Evolutionary conservation across 2,888 invertebrate genomes (phyloP), one percentile per base, ranked within the genome.

Genomic region (Hypomecis atomaria): DNA sequence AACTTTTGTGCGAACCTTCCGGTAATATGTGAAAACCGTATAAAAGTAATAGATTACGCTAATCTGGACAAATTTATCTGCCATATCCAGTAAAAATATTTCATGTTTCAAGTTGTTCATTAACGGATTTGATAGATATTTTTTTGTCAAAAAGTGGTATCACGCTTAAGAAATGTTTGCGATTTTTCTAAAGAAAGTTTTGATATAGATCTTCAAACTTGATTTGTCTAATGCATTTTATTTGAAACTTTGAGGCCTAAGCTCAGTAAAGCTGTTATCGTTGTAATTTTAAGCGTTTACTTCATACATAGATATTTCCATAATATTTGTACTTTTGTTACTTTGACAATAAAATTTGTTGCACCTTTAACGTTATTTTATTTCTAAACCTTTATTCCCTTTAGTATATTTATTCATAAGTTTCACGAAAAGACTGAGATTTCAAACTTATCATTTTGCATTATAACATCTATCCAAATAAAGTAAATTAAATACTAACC

Each of bases 321-420:
- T 72, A 77, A 77, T 72, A 84, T 89, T 89, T 90, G 79, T 90
- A 90, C 85, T 83, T 89, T 90, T 89, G 88, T 88, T 89, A 90
- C 78, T 85, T 85, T 86, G 76, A 77, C 80, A 90, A 86, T 90
- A 88, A 89, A 90, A 87, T 57, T 81, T 86, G 85, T 89, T 89
- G 86, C 88, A 87, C 80, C 71, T 73, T 79, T 79, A 8, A 55
- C 33, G 52, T 66, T 71, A 47, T 73, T 71, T 65, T 55, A 23
- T 37, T 59, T 64, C 69, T 62, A 42, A 62, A 61, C 44, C 10
- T 11, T 33, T 37, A 36, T 11, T 43, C 34, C 34, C 9, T n/a
- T 43, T 5, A 34, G 5, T 5, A 6, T 40, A 23, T 36, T 36
- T 5, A 11, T 43, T 1, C 5, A 5, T 11, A 11, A 5, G 43